Conservation (phyloP, 2,113 vertebrate genomes). For the Malaclemys terrapin region DNA sequence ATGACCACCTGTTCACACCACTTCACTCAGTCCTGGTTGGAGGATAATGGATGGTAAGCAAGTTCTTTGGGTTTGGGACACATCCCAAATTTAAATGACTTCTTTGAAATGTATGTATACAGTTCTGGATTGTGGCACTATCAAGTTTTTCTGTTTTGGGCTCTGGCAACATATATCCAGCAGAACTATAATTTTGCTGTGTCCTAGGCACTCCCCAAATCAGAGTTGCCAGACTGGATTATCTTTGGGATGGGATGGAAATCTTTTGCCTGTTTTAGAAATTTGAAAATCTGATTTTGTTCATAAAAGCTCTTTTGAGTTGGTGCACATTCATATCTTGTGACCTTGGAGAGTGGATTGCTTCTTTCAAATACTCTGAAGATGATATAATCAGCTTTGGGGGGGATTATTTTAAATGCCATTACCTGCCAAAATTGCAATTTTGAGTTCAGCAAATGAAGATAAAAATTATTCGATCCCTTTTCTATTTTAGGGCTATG, state of each 20-base stretch:
- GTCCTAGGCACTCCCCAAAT: not conserved
- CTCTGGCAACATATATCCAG: not conserved
- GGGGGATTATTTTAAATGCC: not conserved
- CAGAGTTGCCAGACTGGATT: not conserved
- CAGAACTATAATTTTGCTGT: no score
- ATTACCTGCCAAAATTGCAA: not conserved
- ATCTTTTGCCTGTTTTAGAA: not conserved
- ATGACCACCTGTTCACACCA: not conserved
- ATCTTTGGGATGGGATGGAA: not conserved
- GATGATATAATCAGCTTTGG: not conserved
- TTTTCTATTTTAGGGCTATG: slow-evolving; percentile 87
- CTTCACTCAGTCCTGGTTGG: not conserved
- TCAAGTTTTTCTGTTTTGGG: not conserved
- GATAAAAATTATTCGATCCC: not conserved
- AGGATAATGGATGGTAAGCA: not conserved
- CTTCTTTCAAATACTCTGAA: not conserved
- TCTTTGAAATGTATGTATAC: not conserved
- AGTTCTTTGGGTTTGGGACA: not conserved
- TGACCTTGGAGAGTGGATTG: not conserved
- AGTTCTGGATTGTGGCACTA: not conserved
- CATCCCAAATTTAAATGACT: not conserved
- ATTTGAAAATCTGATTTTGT: not conserved
- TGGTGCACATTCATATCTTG: not conserved
- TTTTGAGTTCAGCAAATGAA: not conserved
- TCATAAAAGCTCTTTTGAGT: not conserved